Base-by-base conservation (phyloP, 2,797 vertebrate genomes). In the Helarctos malayanus region DNA sequence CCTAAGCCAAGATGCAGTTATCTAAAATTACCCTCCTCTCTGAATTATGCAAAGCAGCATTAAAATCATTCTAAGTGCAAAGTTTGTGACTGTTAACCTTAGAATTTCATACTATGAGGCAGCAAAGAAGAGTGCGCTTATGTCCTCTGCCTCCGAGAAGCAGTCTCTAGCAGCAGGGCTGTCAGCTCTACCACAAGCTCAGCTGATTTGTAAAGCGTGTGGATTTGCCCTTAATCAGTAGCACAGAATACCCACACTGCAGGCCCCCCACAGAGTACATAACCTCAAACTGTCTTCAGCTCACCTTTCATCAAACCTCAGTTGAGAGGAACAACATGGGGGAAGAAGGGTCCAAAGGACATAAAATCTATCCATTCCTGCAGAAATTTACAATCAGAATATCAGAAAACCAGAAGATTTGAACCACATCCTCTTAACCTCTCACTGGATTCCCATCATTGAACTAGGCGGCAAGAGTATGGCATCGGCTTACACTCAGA, bases 141-240 rank as follows among this genome's bases (percentile, higher is more conserved):
- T 56, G 68, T 49, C 52, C 35, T 96, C 29, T 14, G 29, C 88
- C 45, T 85, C 52, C 7, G 47, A 94, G 88, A 52, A 78, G 14
- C 23, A 23, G 68, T 78, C 52, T 88, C 29, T 45, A 79, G 49
- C 18, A 95, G 82, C 57, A 82, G 61, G n/a, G 16, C 68, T 91
- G 69, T 79, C 88, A 89, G 18, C 57, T 25, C 27, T 4, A 80
- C 21, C 83, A 35, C 0, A 38, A 91, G 47, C 35, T 76, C 27
- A 10, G 73, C 2, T 52, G 89, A 73, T 69, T 89, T 88, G 85
- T 29, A 93, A 97, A 91, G 75, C 25, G 27, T 14, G 10, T 25
- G 15, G 80, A 54, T 52, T 88, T 92, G 49, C 13, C 35, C 84
- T 96, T 95, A 76, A 92, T 95, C 84, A 92, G 41, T 5, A 38